phyloP scores from a whole-genome alignment of 1,140 invertebrate species.

The Drosophila repleta region DNA sequence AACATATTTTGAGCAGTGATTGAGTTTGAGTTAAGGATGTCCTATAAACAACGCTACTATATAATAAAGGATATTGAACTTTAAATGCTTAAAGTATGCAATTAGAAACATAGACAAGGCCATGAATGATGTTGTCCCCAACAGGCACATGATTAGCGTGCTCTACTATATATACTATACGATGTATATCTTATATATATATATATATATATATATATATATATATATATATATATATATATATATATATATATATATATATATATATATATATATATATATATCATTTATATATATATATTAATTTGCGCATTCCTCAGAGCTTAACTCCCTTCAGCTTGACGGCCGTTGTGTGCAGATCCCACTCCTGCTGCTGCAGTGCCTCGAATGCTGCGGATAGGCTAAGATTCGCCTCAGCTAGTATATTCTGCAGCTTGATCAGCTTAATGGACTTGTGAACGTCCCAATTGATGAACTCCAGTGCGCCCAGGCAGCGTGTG shows the following conservation, averaged over 20 bases:
- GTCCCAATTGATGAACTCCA: conserved; percentile 94
- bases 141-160: conserved; percentile 42
- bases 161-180: too few relatives aligned
- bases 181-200: too few relatives aligned
- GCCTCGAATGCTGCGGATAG: conserved; percentile 83
- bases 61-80: conserved; percentile 23
- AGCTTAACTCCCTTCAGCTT: conserved; percentile 75
- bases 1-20: conserved; percentile 64
- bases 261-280: background rate
- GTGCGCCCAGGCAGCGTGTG: conserved; percentile 91
- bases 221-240: background rate
- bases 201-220: background rate
- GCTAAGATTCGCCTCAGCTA: conserved; percentile 84
- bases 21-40: conserved; percentile 25
- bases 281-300: background rate
- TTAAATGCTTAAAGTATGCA: conserved; percentile 52
- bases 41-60: conserved; percentile 44
- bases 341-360: conserved; percentile 78
- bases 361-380: conserved; percentile 84
- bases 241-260: background rate
- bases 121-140: conserved; percentile 39
- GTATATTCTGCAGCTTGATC: conserved; percentile 88
- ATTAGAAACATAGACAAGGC: conserved; percentile 47
- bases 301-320: conserved; percentile 18
- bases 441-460: conserved; percentile 95